Evolutionary conservation across 1,140 invertebrate species (phyloP).

Genomic region (Sweltsa coloradensis): DNA sequence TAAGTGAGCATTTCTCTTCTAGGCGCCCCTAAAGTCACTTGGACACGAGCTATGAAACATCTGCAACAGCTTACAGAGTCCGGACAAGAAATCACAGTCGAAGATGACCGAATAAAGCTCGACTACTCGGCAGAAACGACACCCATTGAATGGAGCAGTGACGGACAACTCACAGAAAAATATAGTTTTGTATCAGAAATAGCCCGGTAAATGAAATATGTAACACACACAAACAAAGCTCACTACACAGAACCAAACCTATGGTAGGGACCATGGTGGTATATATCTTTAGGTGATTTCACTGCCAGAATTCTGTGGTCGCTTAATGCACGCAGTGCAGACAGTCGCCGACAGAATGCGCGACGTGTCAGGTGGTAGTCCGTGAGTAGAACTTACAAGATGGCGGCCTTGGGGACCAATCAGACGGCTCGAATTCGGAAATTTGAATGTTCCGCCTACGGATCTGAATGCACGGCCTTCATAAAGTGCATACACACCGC

Average conservation of each 20-base stretch:
- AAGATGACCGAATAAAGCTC: conserved; percentile 36
- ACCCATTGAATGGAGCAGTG: conserved; percentile 57
- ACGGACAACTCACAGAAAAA: conserved; percentile 48
- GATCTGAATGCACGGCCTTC: too few species aligned
- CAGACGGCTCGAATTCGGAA: too few species aligned
- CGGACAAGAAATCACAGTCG: conserved; percentile 52
- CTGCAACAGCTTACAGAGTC: conserved; percentile 71
- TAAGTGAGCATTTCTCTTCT: conserved; percentile 10
- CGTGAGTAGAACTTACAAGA: too few species aligned
- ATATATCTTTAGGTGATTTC: too few species aligned
- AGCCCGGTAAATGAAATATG: conserved; percentile 32
- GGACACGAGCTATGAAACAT: conserved; percentile 69
- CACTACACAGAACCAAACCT: too few species aligned
- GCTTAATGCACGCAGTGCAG: too few species aligned
- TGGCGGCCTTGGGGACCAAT: too few species aligned
- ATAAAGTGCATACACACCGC: too few species aligned
- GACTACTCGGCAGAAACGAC: conserved; percentile 63
- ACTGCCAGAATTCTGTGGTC: too few species aligned
- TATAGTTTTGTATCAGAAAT: conserved; percentile 77
- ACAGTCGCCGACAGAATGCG: too few species aligned
- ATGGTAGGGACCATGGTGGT: too few species aligned
- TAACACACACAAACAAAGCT: background rate
- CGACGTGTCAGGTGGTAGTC: conserved; percentile 1
- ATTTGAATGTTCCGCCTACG: too few species aligned
- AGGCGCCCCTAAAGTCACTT: conserved; percentile 49